Conservation (phyloP, 2,113 vertebrate species). For the Ochotona princeps region DNA sequence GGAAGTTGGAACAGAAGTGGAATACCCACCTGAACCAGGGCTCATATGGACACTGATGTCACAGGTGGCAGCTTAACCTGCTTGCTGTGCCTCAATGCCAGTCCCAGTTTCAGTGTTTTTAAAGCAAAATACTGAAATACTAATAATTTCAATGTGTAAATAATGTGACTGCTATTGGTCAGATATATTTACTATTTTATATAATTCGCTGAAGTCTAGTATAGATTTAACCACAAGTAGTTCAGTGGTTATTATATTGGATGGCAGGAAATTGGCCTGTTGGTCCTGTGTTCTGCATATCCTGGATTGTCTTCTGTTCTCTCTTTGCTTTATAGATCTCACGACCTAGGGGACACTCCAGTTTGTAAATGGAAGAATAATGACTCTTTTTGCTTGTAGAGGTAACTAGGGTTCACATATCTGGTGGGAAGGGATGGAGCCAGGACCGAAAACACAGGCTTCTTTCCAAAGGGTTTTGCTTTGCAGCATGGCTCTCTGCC, state of each 20-base stretch:
- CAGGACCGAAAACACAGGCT: neutral
- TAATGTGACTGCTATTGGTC: conserved; percentile 10
- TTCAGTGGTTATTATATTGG: neutral
- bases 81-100: no score
- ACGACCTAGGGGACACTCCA: neutral
- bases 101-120: conserved; percentile 22
- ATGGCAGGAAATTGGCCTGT: conserved; percentile 12
- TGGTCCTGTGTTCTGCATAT: neutral
- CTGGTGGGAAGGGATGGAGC: neutral
- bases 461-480: conserved; percentile 35
- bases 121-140: conserved; percentile 8
- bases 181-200: neutral
- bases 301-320: conserved; percentile 10
- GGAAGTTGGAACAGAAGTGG: no score
- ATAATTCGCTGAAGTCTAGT: neutral
- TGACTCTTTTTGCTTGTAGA: neutral
- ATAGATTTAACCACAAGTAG: neutral
- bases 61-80: no score
- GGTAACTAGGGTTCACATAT: conserved; percentile 16
- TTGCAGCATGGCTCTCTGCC: neutral
- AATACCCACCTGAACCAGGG: no score
- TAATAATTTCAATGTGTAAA: conserved; percentile 18
- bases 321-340: conserved; percentile 42
- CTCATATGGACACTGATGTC: no score
- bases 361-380: conserved; percentile 52